phyloP scores from a whole-genome alignment of 2,797 vertebrate species.

The Acrossocheilus wenchowensis region DNA sequence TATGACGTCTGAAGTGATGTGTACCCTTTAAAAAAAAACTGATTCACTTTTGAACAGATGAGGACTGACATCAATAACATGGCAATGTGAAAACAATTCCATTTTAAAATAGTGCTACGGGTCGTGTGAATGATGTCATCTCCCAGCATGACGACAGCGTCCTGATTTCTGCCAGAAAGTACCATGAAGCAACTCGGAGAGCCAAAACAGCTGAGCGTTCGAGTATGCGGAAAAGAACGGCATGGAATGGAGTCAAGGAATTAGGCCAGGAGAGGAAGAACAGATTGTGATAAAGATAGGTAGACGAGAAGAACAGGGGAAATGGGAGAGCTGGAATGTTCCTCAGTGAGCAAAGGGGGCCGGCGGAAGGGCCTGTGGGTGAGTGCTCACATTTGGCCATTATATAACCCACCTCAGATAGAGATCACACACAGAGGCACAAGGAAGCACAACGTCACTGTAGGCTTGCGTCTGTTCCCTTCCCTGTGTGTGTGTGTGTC shows the following conservation, averaged over 20 bases:
- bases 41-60: background rate
- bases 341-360: background rate
- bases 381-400: conserved; percentile 41
- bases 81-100: background rate
- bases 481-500: background rate
- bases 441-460: conserved; percentile 35
- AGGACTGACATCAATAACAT: background rate
- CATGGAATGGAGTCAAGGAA: conserved; percentile 11
- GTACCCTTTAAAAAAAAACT: background rate
- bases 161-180: background rate
- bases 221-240: background rate
- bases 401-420: conserved; percentile 53
- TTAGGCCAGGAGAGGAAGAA: background rate
- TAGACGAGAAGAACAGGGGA: background rate
- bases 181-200: background rate
- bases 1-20: background rate
- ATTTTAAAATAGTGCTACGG: background rate
- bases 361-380: conserved; percentile 11
- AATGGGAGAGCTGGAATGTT: conserved; percentile 11
- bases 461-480: conserved; percentile 28
- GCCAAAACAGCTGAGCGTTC: background rate
- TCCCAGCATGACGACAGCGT: background rate
- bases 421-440: conserved; percentile 26
- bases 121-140: background rate
- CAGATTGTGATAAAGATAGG: conserved; percentile 1